phyloP scores from a whole-genome alignment of 2,113 vertebrate genomes.

The Pipra filicauda region DNA sequence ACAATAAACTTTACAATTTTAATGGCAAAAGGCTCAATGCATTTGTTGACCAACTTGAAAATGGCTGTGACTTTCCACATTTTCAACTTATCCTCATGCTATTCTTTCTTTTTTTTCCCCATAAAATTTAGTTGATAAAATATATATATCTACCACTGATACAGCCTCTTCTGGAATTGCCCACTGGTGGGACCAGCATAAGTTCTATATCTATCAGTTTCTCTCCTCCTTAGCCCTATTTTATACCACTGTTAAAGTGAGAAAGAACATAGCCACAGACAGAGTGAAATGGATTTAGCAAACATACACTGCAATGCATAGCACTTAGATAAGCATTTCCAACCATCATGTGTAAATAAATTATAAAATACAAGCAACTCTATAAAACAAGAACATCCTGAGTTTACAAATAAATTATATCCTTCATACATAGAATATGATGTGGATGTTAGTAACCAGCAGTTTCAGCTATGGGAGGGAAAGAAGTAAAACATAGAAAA shows the following conservation, averaged over 20 bases:
- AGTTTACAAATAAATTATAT: constrained; percentile 82
- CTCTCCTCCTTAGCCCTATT: neutral
- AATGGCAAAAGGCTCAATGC: constrained; percentile 68
- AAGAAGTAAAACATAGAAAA: constrained; percentile 63
- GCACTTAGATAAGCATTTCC: constrained; percentile 71
- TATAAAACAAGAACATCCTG: constrained; percentile 74
- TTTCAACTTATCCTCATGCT: constrained; percentile 46
- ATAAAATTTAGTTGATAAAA: constrained; percentile 55
- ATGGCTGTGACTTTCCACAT: constrained; percentile 41
- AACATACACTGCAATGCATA: constrained; percentile 81
- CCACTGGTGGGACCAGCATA: neutral
- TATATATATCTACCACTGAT: neutral
- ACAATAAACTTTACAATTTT: constrained; percentile 74
- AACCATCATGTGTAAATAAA: constrained; percentile 77
- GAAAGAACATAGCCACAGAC: constrained; percentile 47
- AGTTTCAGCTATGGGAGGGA: constrained; percentile 62
- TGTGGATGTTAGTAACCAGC: constrained; percentile 61
- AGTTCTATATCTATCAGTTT: constrained; percentile 13
- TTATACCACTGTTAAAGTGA: constrained; percentile 31
- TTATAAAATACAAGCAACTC: constrained; percentile 76
- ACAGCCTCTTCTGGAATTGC: neutral
- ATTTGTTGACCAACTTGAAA: constrained; percentile 51
- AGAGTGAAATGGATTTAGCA: constrained; percentile 73
- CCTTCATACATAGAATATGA: constrained; percentile 71
- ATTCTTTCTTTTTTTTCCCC: neutral